Base-by-base conservation (phyloP, 2,113 vertebrate genomes). In the Brachirus orientalis region DNA sequence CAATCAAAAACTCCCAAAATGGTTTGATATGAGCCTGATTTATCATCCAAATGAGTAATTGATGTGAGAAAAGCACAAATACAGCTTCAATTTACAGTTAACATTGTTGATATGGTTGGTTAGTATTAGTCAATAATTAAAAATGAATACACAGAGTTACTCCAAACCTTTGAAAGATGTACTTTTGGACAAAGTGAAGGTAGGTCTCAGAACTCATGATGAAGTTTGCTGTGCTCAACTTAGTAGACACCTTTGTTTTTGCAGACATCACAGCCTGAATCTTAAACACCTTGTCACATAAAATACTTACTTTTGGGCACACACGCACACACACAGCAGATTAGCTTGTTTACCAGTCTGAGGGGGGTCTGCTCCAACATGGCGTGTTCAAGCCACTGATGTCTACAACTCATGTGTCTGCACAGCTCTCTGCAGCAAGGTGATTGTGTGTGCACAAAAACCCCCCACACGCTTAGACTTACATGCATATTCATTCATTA, bases 311-410 rank as follows among this genome's bases (percentile, higher is more conserved):
- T 86, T 64, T 79, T 79, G 69, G 72, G 76, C 75, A 52, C 19
- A 45, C 12, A 2, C 20, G 2, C 38, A 22, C 33, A 13, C 54
- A 20, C 57, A 36, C 52, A 50, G 47, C 69, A 86, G 86, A 90
- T 90, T 86, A 90, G 83, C 77, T 90, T 88, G 86, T 92, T 90
- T 91, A 87, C 82, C 48, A 66, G 79, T 74, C 88, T 53, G 84
- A 83, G 80, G 91, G 91, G 86, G 89, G 79, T 80, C 78, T 66
- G 76, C 70, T 86, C 67, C 56, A 78, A 78, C 84, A 84, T 83
- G 69, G 75, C 78, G 69, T 86, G 82, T 88, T 89, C 69, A 69
- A 85, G 76, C 77, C 63, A 71, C 84, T 91, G 89, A 91, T 91
- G 75, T 63, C 77, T 80, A 18, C 52, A 77, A 66, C 88, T 86